These are phyloP conservation scores for Rhingia campestris DNA, from an alignment of 2,888 invertebrate genomes.

Conservation along the genomic window DNA sequence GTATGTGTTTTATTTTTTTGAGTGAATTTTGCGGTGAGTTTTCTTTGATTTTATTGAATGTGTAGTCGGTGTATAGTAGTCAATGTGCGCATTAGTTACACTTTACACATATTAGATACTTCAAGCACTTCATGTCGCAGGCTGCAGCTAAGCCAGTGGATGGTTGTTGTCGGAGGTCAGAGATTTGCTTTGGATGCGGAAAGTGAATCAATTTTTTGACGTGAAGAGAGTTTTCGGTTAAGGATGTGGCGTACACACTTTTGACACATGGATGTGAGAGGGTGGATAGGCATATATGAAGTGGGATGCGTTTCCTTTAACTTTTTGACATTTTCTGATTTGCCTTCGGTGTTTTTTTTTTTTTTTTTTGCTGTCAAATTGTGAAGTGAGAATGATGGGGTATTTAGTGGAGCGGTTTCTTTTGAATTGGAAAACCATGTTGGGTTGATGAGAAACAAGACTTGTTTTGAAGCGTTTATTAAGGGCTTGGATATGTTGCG, in stretches of 20 bases:
- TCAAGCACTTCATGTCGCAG: constrained; percentile 23
- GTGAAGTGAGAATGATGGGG: constrained; percentile 48
- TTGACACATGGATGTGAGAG: constrained; percentile 48
- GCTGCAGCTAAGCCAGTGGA: not conserved
- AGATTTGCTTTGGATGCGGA: constrained; percentile 28
- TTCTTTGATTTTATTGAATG: constrained; percentile 60
- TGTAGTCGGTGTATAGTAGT: constrained; percentile 3
- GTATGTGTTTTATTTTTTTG: not conserved
- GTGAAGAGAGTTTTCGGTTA: constrained; percentile 50
- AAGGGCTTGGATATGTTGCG: no score
- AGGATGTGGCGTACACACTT: constrained; percentile 47
- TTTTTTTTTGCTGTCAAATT: constrained; percentile 39
- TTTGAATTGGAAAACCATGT: constrained; percentile 36
- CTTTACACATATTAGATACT: constrained; percentile 4
- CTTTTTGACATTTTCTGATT: constrained; percentile 28
- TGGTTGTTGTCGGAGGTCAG: constrained; percentile 66
- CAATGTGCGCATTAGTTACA: constrained; percentile 55
- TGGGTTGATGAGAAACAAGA: not conserved
- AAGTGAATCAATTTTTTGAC: constrained; percentile 38
- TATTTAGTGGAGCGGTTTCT: constrained; percentile 51
- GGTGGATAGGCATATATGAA: not conserved
- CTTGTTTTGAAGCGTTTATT: not conserved
- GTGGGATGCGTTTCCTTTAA: constrained; percentile 33
- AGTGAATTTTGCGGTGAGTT: constrained; percentile 46
- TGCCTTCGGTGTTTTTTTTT: not conserved